Evolutionary conservation across 2,797 vertebrate species (phyloP).

Genomic region (Acanthurus leucopareius): DNA sequence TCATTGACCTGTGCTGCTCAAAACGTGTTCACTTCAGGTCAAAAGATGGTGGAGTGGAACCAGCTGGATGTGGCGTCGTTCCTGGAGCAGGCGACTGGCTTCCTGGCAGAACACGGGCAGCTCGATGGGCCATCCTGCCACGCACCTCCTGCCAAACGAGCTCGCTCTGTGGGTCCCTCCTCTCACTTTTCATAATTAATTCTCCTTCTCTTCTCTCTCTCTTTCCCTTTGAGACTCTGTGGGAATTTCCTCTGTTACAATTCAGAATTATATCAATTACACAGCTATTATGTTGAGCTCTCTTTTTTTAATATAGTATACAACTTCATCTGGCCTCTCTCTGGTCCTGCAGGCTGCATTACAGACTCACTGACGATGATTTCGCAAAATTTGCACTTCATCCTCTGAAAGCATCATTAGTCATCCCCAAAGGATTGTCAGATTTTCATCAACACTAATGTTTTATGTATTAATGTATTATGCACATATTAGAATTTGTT

Average conservation of each 20-base stretch:
- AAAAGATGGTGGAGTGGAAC: conserved; percentile 99
- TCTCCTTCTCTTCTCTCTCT: conserved; percentile 11
- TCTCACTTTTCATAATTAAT: conserved; percentile 31
- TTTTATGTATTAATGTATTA: not conserved
- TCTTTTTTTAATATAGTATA: not conserved
- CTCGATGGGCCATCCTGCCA: conserved; percentile 95
- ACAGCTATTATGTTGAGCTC: not conserved
- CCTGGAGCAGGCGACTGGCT: conserved; percentile 96
- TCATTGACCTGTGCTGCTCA: conserved; percentile 1
- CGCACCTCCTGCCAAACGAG: conserved; percentile 94
- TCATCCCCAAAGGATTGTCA: not conserved
- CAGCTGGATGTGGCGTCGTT: conserved; percentile 96
- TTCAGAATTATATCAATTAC: conserved; percentile 8
- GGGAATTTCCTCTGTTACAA: conserved; percentile 22
- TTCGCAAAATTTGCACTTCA: not conserved
- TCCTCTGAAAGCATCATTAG: not conserved
- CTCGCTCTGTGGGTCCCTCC: conserved; percentile 93
- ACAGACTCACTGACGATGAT: not conserved
- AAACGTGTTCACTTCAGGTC: conserved; percentile 83
- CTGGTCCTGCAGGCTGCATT: not conserved
- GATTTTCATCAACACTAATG: not conserved
- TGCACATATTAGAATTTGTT: conserved; percentile 3
- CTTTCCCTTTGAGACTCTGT: not conserved
- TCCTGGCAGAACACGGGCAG: conserved; percentile 96
- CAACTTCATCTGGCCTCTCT: not conserved